These are phyloP conservation scores for Yponomeuta plumbellus DNA, from an alignment of 2,888 invertebrate species.

Conservation along the genomic window DNA sequence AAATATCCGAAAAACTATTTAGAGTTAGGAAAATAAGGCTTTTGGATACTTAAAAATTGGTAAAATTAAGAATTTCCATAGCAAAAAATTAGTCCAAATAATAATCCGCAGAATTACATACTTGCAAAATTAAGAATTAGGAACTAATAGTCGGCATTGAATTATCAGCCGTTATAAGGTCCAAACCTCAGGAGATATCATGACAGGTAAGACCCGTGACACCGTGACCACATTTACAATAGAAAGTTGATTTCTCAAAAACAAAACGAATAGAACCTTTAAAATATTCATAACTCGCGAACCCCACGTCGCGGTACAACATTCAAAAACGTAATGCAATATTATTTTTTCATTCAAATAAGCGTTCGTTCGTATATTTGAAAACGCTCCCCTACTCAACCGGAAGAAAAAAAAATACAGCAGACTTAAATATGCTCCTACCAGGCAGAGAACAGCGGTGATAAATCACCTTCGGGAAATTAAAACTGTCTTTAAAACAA, in stretches of 20 bases:
- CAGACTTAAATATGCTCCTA: conserved; percentile 34
- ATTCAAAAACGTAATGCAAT: conserved; percentile 59
- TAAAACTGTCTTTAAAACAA: conserved; percentile 76
- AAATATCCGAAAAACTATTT: too few relatives aligned
- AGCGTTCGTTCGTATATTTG: conserved; percentile 68
- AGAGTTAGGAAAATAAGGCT: too few relatives aligned
- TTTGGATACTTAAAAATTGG: too few relatives aligned
- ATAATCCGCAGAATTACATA: too few relatives aligned
- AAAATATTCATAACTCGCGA: neutral
- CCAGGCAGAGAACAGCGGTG: conserved; percentile 43
- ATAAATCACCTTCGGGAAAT: conserved; percentile 78
- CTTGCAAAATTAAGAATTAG: too few relatives aligned
- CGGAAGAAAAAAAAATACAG: conserved; percentile 44
- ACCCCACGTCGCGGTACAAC: conserved; percentile 49
- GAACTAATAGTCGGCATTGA: too few relatives aligned
- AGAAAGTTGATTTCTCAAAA: neutral
- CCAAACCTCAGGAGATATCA: too few relatives aligned
- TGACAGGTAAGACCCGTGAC: too few relatives aligned
- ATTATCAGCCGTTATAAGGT: too few relatives aligned
- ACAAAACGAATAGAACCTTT: neutral
- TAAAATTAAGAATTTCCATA: too few relatives aligned
- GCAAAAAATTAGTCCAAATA: too few relatives aligned
- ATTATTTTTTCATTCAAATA: conserved; percentile 47
- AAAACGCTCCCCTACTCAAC: conserved; percentile 55
- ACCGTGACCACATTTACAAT: too few relatives aligned